These are phyloP conservation scores for Danaus melanippus DNA, from an alignment of 1,140 invertebrate species.

Conservation along the genomic window DNA sequence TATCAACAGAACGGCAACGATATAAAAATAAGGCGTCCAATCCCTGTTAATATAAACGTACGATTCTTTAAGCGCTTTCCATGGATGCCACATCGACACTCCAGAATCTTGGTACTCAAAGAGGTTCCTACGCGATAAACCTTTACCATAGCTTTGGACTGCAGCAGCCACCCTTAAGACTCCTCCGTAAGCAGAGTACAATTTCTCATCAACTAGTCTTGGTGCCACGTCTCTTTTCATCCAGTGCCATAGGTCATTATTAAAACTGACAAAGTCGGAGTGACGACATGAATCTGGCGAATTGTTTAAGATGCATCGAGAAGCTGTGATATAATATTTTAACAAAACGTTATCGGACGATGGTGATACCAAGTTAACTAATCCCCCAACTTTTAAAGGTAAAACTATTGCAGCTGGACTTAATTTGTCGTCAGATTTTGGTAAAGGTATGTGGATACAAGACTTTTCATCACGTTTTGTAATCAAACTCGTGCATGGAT, in stretches of 20 bases:
- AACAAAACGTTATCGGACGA: slow-evolving; percentile 71
- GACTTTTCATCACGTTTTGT: slow-evolving; percentile 47
- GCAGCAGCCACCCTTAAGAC: slow-evolving; percentile 73
- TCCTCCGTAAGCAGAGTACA: slow-evolving; percentile 76
- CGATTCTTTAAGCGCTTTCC: slow-evolving; percentile 35
- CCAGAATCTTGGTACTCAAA: slow-evolving; percentile 31
- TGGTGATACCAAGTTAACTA: slow-evolving; percentile 71
- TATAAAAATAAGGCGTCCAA: slow-evolving; percentile 39
- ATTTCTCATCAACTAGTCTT: slow-evolving; percentile 73
- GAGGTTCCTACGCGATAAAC: slow-evolving; percentile 45
- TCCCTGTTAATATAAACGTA: slow-evolving; percentile 40
- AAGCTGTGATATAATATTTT: slow-evolving; percentile 73
- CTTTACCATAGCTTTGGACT: slow-evolving; percentile 67
- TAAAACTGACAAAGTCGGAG: slow-evolving; percentile 67
- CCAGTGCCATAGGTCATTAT: slow-evolving; percentile 73
- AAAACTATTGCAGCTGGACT: slow-evolving; percentile 62
- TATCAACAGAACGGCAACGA: slow-evolving; percentile 33
- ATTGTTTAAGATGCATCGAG: slow-evolving; percentile 47
- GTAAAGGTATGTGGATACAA: slow-evolving; percentile 50
- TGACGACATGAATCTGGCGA: slow-evolving; percentile 69
- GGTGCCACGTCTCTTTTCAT: slow-evolving; percentile 72
- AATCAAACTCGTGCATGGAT: slow-evolving; percentile 42
- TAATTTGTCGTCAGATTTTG: slow-evolving; percentile 39
- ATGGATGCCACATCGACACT: slow-evolving; percentile 40
- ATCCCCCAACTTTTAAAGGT: slow-evolving; percentile 64